phyloP scores from a whole-genome alignment of 2,888 invertebrate genomes.

The Sipha maydis region DNA sequence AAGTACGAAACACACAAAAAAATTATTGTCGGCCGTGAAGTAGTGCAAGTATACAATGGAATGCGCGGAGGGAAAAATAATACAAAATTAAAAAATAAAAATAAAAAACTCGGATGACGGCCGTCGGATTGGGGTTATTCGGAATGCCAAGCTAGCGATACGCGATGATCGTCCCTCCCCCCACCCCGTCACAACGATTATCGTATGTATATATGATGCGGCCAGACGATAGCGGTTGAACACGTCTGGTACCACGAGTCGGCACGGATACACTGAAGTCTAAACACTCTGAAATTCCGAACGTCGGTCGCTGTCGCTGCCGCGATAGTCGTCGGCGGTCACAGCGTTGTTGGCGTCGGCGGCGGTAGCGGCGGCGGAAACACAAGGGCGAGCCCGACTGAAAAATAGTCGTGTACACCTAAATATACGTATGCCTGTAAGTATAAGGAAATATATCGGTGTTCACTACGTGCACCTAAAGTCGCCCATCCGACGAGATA shows the following conservation, averaged over 20 bases:
- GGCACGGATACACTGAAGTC: slow-evolving; percentile 34
- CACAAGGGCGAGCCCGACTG: background rate
- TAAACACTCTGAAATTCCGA: background rate
- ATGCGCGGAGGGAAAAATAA: too few species aligned
- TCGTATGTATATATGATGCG: background rate
- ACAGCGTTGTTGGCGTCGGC: background rate
- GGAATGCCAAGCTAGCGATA: background rate
- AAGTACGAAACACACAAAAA: too few species aligned
- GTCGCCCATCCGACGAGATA: too few species aligned
- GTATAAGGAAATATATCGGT: background rate
- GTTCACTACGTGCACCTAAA: too few species aligned
- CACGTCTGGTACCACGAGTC: slow-evolving; percentile 37
- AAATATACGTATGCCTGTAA: background rate
- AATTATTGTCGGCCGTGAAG: background rate
- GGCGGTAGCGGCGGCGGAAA: background rate
- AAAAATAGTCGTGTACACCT: background rate
- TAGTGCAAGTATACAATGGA: too few species aligned
- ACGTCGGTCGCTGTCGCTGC: slow-evolving; percentile 10
- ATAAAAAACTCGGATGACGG: background rate
- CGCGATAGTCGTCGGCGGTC: background rate
- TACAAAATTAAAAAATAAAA: background rate
- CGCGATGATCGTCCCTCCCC: background rate
- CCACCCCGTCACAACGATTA: background rate
- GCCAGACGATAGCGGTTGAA: background rate
- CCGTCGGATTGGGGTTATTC: too few species aligned